These are phyloP conservation scores for Myiotriccus ornatus DNA, from an alignment of 2,797 vertebrate genomes.

Conservation along the genomic window DNA sequence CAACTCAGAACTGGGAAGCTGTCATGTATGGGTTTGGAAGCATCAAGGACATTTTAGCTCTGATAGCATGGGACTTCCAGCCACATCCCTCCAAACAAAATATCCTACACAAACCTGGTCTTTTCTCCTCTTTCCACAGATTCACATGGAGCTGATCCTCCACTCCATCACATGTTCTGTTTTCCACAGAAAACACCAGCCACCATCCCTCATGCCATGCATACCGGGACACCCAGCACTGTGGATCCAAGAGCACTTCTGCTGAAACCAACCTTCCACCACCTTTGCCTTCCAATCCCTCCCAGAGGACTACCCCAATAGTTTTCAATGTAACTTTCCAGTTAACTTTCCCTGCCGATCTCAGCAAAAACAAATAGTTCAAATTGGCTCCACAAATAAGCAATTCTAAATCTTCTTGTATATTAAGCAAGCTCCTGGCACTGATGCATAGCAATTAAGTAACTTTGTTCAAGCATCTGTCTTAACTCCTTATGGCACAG, in stretches of 20 bases:
- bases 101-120: not conserved
- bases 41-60: not conserved
- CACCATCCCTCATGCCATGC: not conserved
- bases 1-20: not conserved
- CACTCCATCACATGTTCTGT: fast-evolving
- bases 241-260: fast-evolving
- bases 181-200: not conserved
- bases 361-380: not conserved
- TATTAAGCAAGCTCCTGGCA: not conserved
- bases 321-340: not conserved
- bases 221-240: fast-evolving
- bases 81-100: not conserved
- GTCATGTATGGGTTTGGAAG: fast-evolving
- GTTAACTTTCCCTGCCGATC: not conserved
- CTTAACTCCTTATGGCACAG: not conserved
- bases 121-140: not conserved
- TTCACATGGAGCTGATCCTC: not conserved
- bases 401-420: not conserved
- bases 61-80: not conserved
- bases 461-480: not conserved
- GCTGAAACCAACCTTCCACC: not conserved
- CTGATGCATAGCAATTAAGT: not conserved
- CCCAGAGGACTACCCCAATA: not conserved
- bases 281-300: not conserved
- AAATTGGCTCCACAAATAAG: not conserved